Conservation (phyloP, 2,888 invertebrate species). For the Hypselothyrea guttata region DNA sequence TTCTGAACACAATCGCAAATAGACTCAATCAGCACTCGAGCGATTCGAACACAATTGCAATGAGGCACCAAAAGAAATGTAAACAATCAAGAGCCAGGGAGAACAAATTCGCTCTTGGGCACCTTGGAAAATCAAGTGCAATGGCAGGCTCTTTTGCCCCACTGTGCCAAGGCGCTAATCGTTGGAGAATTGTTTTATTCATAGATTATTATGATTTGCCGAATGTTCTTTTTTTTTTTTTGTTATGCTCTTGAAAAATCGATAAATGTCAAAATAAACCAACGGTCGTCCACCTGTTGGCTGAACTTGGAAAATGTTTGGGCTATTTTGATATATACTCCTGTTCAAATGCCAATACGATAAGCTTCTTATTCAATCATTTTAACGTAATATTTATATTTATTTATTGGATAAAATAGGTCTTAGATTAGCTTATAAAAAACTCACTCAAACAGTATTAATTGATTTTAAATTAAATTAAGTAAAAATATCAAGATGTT, state of each 20-base stretch:
- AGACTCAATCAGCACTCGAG: conserved; percentile 37
- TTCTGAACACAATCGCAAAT: conserved; percentile 21
- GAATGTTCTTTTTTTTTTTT: too few relatives aligned
- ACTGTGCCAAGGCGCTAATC: conserved; percentile 32
- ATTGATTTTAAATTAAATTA: too few relatives aligned
- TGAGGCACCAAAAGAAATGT: conserved; percentile 43
- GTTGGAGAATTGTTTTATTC: not conserved
- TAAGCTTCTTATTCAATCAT: too few relatives aligned
- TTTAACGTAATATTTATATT: too few relatives aligned
- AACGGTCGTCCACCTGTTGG: conserved; percentile 64
- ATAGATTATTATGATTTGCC: not conserved
- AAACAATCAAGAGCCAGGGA: conserved; percentile 27
- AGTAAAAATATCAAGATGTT: too few relatives aligned
- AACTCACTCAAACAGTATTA: too few relatives aligned
- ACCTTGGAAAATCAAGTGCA: conserved; percentile 55
- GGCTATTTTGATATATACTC: too few relatives aligned
- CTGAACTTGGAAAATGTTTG: too few relatives aligned
- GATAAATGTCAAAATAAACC: conserved; percentile 43
- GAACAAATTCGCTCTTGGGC: conserved; percentile 28
- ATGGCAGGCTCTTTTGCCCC: conserved; percentile 21
- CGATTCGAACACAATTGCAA: conserved; percentile 36
- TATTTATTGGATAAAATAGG: too few relatives aligned
- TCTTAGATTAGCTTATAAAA: too few relatives aligned
- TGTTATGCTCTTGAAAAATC: conserved; percentile 37
- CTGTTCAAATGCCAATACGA: too few relatives aligned